A percentile compares a stretch with the other conserved stretches of the same genome.
phyloP scores from a whole-genome alignment of 92 coral and sea anemone genomes.

The Galaxea fascicularis region DNA sequence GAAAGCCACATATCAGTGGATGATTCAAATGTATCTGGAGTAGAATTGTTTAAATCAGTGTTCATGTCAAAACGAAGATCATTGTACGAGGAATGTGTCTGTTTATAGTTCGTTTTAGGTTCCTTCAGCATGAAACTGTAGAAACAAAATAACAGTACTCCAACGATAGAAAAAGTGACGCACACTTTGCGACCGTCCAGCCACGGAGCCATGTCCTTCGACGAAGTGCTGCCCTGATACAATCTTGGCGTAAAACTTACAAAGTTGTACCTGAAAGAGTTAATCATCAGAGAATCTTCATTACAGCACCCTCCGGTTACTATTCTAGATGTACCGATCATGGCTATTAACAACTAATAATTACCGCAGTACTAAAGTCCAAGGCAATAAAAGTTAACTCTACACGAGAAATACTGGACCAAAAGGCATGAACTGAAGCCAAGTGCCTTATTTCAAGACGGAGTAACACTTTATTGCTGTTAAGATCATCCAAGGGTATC shows the following conservation, averaged over 20 bases:
- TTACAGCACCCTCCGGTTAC: too few relatives aligned
- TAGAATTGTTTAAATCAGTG: not conserved
- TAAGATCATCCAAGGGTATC: too few relatives aligned
- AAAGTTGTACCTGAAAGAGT: not conserved
- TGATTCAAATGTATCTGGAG: not conserved
- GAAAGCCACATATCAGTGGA: not conserved
- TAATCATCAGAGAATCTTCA: too few relatives aligned
- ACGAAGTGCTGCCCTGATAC: not conserved
- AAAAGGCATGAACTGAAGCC: too few relatives aligned
- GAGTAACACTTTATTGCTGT: too few relatives aligned
- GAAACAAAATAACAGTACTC: constrained; percentile 19
- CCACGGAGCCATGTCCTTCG: constrained; percentile 28
- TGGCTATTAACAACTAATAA: too few relatives aligned
- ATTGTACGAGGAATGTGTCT: not conserved
- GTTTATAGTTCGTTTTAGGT: constrained; percentile 13
- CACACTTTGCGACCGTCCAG: constrained; percentile 27
- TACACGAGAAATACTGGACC: too few relatives aligned
- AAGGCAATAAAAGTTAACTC: too few relatives aligned
- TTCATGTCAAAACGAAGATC: constrained; percentile 2
- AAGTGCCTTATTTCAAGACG: too few relatives aligned
- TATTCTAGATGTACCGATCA: too few relatives aligned
- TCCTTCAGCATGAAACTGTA: constrained; percentile 23
- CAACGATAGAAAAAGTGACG: constrained; percentile 11
- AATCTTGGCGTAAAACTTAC: not conserved
- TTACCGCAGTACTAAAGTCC: too few relatives aligned